Conservation (phyloP, 2,797 vertebrate species). For the Lacerta viridis region DNA sequence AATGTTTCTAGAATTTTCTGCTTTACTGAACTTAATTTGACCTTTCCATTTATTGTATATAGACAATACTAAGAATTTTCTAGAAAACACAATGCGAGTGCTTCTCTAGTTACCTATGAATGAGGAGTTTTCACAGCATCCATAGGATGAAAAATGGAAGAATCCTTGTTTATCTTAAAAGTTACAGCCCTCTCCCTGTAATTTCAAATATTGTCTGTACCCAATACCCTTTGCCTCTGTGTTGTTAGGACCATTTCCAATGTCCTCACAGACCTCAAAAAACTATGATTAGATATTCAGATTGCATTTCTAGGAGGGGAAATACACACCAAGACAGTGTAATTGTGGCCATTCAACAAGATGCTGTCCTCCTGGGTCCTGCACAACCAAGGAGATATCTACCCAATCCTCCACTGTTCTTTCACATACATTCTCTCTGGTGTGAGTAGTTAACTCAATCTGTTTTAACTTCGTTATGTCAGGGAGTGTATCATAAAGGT, state of each 20-base stretch:
- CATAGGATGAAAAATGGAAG: conserved; percentile 25
- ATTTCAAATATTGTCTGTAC: too few species aligned
- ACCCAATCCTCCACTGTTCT: too few species aligned
- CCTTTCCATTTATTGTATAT: conserved; percentile 8
- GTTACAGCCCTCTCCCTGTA: not conserved
- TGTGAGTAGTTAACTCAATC: too few species aligned
- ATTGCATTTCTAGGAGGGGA: not conserved
- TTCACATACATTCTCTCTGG: too few species aligned
- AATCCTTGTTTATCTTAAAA: not conserved
- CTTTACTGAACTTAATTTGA: conserved; percentile 30
- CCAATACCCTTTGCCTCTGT: too few species aligned
- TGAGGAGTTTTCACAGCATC: not conserved
- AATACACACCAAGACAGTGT: not conserved
- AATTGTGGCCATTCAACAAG: too few species aligned
- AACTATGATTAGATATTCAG: not conserved
- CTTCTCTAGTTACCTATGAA: not conserved
- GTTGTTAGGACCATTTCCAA: not conserved
- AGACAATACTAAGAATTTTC: conserved; percentile 10
- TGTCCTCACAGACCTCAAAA: not conserved
- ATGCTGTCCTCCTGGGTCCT: too few species aligned
- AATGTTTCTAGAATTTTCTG: not conserved
- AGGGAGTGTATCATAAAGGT: too few species aligned
- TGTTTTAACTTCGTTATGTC: too few species aligned
- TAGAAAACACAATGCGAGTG: not conserved
- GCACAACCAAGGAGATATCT: too few species aligned